Base-by-base conservation (phyloP, 2,797 vertebrate species). In the Coregonus ussuriensis region DNA sequence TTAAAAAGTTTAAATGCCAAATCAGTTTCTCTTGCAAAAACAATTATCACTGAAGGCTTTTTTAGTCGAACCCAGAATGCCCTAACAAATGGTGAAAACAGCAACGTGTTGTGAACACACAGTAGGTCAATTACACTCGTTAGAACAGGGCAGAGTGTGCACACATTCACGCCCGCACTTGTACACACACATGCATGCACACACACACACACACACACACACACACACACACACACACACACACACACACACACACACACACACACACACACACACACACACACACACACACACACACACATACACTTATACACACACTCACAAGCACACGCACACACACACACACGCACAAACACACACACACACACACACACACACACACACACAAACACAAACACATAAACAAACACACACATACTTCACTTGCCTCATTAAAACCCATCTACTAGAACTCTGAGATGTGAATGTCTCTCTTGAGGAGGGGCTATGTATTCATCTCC, bases 361-460 rank as follows among this genome's bases (percentile, higher is more conserved):
- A 47, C 4, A 41, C 7, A 41, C 41, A 47, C 9, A 47, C 41
- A 47, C 31, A 33, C 31, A 33, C 31, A 33, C 31, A 33, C 31
- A 33, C 0, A 33, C 31, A 33, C 3, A 33, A 2, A 33, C 59
- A 54, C 75, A 62, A 53, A 66, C 76, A 67, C 62, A 69, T 31
- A 75, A 81, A 47, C 75, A 71, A 35, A 29, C 56, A 51, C 6
- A n/a, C 75, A 68, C 29, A 37, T 78, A 79, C 75, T 94, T 93
- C 91, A 93, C 92, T 93, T 93, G 92, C 90, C 93, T 94, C 93
- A 93, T 95, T 95, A 94, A 94, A 94, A 93, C 90, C 87, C 88
- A 92, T 93, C 92, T 91, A 87, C 90, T 82, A 92, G 88, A 94
- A 93, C 91, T 93, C 90, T 83, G 88, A 94, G 91, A 93, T 93